phyloP scores from a whole-genome alignment of 2,113 vertebrate species.

The Butastur rufipennis region DNA sequence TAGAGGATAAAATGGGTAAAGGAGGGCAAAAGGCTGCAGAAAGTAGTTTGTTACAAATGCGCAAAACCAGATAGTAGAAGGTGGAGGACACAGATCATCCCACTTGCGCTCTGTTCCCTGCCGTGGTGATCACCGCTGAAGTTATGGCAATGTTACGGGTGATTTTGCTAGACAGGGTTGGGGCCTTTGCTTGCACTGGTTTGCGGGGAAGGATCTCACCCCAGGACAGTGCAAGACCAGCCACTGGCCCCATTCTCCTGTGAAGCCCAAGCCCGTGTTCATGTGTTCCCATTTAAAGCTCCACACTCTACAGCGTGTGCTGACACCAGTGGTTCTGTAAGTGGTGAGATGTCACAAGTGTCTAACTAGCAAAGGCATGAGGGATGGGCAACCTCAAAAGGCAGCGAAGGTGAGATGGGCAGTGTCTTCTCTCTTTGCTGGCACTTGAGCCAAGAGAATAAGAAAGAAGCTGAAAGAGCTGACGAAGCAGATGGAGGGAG shows the following conservation, averaged over 20 bases:
- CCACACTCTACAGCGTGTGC: fast-evolving
- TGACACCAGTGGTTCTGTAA: not conserved
- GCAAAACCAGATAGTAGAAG: not conserved
- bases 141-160: not conserved
- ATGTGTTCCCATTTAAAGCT: not conserved
- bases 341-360: fast-evolving
- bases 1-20: not conserved
- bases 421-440: not conserved
- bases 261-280: not conserved
- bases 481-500: not conserved
- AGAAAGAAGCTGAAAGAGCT: not conserved
- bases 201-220: not conserved
- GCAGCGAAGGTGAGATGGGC: not conserved
- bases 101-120: not conserved
- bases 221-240: not conserved
- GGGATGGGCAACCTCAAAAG: not conserved
- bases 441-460: not conserved
- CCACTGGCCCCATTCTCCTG: not conserved
- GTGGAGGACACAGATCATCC: not conserved
- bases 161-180: not conserved
- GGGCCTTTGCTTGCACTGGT: not conserved
- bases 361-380: not conserved
- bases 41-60: not conserved
- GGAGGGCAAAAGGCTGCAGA: not conserved
- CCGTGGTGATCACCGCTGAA: not conserved